Percentiles rank a stretch among this genome's conserved stretches.
phyloP scores from a whole-genome alignment of 2,888 invertebrate species.

The Neelides folsomi region DNA sequence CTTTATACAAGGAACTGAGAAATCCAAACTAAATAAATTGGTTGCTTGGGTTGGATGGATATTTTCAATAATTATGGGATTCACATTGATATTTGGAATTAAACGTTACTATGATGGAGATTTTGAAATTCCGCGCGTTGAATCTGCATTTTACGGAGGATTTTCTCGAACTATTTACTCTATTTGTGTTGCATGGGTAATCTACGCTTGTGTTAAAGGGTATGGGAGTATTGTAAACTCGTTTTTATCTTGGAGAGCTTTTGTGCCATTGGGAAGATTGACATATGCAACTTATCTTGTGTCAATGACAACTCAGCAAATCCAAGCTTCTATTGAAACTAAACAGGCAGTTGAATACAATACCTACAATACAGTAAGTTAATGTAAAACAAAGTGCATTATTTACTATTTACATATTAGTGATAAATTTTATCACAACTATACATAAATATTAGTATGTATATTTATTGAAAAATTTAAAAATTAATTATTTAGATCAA shows the following conservation, averaged over 20 bases:
- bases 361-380: constrained; percentile 3
- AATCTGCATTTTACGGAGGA: constrained; percentile 23
- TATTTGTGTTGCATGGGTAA: constrained; percentile 27
- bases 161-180: constrained; percentile 26
- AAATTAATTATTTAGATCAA: neutral
- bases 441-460: no score
- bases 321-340: neutral
- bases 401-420: no score
- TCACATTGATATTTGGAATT: constrained; percentile 16
- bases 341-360: constrained; percentile 3
- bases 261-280: constrained; percentile 19
- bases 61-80: constrained; percentile 6
- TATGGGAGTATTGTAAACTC: constrained; percentile 22
- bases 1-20: constrained; percentile 2
- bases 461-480: neutral
- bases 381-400: no score
- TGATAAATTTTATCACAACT: no score
- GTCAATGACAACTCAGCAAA: neutral
- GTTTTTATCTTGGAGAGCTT: constrained; percentile 19
- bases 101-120: constrained; percentile 12
- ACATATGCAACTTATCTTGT: constrained; percentile 18
- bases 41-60: constrained; percentile 11
- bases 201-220: constrained; percentile 33
- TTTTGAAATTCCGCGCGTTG: constrained; percentile 3
- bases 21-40: constrained; percentile 1